phyloP scores from a whole-genome alignment of 2,113 vertebrate genomes.

The Psettodes erumei region DNA sequence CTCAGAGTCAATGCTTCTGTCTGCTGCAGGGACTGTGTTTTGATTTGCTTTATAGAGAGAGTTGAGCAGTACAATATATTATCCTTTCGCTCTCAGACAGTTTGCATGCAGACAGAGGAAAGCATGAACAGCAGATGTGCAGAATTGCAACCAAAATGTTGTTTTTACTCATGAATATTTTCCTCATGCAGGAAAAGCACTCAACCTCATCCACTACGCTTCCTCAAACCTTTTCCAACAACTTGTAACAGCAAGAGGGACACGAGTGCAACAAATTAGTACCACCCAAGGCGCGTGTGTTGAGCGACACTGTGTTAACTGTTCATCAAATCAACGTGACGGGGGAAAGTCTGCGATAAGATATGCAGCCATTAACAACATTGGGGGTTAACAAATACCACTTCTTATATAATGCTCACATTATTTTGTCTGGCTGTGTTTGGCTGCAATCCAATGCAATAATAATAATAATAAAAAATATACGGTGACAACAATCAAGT shows the following conservation, averaged over 20 bases:
- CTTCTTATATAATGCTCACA: not conserved
- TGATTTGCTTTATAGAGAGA: conserved; percentile 22
- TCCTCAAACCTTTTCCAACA: not conserved
- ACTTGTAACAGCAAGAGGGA: not conserved
- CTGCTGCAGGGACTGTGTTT: conserved; percentile 45
- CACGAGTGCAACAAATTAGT: not conserved
- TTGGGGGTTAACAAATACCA: not conserved
- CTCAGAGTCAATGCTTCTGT: conserved; percentile 53
- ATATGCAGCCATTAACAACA: not conserved
- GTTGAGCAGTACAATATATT: conserved; percentile 11
- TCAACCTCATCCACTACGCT: too few species aligned
- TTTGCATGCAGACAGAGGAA: conserved; percentile 10
- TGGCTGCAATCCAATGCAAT: not conserved
- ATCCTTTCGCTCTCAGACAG: not conserved
- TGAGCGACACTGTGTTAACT: too few species aligned
- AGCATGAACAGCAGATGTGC: not conserved
- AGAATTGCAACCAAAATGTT: not conserved
- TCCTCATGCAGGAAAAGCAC: too few species aligned
- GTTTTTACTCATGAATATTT: too few species aligned
- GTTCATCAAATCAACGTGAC: not conserved
- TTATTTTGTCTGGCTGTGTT: not conserved
- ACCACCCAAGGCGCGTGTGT: too few species aligned
- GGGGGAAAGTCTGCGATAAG: not conserved
- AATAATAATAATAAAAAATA: not conserved
- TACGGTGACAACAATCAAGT: conserved; percentile 5